phyloP scores from a whole-genome alignment of 1,140 invertebrate species.

The Philopotamus ludificatus region DNA sequence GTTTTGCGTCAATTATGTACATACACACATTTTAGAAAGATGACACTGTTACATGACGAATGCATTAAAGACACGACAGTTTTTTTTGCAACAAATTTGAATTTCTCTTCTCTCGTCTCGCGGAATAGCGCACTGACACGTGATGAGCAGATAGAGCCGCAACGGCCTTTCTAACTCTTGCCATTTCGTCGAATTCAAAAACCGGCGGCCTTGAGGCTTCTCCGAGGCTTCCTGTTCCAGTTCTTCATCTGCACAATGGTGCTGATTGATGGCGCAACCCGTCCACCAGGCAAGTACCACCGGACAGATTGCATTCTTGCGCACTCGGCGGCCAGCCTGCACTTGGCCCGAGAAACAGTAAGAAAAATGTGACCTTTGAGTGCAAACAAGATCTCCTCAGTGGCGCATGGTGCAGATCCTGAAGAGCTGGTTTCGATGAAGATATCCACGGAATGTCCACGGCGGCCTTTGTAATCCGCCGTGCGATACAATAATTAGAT shows the following conservation, averaged over 20 bases:
- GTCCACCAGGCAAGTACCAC: not conserved
- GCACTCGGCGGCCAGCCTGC: not conserved
- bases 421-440: not conserved
- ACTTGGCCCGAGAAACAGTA: not conserved
- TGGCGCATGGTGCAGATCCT: not conserved
- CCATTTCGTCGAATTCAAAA: no score
- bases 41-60: no score
- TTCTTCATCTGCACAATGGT: not conserved
- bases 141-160: no score
- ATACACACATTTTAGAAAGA: no score
- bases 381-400: not conserved
- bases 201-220: not conserved
- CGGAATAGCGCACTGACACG: no score
- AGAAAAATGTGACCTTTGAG: not conserved
- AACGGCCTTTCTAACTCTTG: no score
- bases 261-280: not conserved
- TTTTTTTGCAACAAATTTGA: no score
- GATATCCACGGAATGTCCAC: not conserved
- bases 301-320: not conserved
- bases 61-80: no score
- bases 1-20: no score
- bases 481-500: no score
- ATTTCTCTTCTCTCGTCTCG: no score
- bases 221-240: not conserved
- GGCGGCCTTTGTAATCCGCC: no score